Base-by-base conservation (phyloP, 2,113 vertebrate species). In the Pseudopipra pipra region DNA sequence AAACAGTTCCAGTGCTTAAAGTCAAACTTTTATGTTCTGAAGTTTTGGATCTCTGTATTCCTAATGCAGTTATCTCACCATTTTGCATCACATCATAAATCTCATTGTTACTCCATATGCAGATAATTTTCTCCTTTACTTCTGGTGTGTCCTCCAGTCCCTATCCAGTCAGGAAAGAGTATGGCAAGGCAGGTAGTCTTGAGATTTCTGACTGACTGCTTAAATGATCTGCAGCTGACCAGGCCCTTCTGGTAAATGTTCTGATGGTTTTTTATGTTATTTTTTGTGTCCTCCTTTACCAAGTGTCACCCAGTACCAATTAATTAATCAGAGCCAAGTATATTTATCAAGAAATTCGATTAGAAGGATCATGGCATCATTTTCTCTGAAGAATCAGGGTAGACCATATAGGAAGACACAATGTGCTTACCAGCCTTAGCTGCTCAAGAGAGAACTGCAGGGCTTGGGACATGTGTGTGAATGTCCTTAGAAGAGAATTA, bases 381-480 rank as follows among this genome's bases (percentile, higher is more conserved):
- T 79, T 73, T 77, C 51, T 46, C 62, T 39, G 73, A 47, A 39
- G 9, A 33, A 27, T 74, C 14, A 30, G 23, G 12, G 24, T 8
- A 66, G 15, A 20, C 20, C 39, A 5, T 39, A 9, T 30, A 6
- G 2, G 5, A 65, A 51, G 20, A 33, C 25, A 14, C 0, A 0
- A 6, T 33, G 18, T 62, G 9, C 20, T 55, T 46, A 23, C 80
- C 46, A 90, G 25, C 55, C 14, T 39, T 35, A 61, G 54, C 35
- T 84, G n/a, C 54, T 81, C 31, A 15, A 14, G 37, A 49, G 52
- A 67, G n/a, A 79, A 31, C 17, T 65, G 65, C 6, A 35, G 43
- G 20, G 11, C 61, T 39, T 59, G 23, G 84, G 35, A 35, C 37
- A 9, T 43, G 14, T 5, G 2, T 7, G 1, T 81, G 37, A 59